Evolutionary conservation across 1,140 invertebrate species (phyloP).

Genomic region (Gryon sp.): DNA sequence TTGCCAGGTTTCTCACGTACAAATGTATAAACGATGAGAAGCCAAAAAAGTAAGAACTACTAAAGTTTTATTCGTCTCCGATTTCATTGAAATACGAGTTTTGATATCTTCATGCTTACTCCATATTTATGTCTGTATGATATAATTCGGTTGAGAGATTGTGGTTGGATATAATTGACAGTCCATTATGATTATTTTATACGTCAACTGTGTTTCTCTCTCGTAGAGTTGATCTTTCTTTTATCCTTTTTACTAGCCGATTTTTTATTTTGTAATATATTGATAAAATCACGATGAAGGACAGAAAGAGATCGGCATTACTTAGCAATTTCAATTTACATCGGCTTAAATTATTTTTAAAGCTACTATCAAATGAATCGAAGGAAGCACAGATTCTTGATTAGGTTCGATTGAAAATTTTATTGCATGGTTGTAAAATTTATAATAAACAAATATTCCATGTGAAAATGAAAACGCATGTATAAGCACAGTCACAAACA

Average conservation of each 20-base stretch:
- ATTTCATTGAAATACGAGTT: constrained; percentile 40
- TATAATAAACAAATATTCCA: no score
- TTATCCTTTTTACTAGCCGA: neutral
- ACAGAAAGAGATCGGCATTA: no score
- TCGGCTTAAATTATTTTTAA: neutral
- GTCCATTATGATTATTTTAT: constrained; percentile 41
- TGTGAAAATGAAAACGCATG: constrained; percentile 2
- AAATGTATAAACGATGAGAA: neutral
- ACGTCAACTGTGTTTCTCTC: neutral
- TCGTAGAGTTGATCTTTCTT: neutral
- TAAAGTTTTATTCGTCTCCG: constrained; percentile 15
- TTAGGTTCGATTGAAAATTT: no score
- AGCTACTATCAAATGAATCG: no score
- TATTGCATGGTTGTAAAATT: no score
- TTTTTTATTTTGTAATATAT: constrained; percentile 7
- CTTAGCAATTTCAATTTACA: neutral
- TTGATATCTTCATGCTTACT: constrained; percentile 35
- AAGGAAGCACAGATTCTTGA: no score
- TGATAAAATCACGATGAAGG: no score
- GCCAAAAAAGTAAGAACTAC: constrained; percentile 7
- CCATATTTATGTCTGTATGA: constrained; percentile 35
- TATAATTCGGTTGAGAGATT: constrained; percentile 6
- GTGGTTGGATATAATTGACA: constrained; percentile 25
- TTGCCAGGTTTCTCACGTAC: neutral
- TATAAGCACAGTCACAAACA: constrained; percentile 10